A percentile compares a stretch with the other conserved stretches of the same genome.
These are phyloP conservation scores for Sceloporus undulatus DNA, from an alignment of 2,113 vertebrate species.

Conservation along the genomic window DNA sequence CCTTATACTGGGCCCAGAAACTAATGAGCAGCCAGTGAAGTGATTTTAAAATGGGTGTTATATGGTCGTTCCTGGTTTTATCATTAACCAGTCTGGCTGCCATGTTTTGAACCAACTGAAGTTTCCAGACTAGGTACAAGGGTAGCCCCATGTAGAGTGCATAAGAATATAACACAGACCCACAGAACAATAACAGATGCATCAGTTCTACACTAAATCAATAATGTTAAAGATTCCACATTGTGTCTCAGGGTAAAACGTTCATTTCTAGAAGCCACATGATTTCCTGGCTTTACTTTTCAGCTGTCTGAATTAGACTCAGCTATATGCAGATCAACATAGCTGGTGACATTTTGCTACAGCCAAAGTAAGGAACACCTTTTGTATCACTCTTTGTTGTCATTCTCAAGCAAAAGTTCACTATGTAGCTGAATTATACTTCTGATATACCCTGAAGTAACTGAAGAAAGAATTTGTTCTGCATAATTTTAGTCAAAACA, in stretches of 20 bases:
- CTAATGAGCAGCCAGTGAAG: too few relatives aligned
- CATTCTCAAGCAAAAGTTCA: constrained; percentile 3
- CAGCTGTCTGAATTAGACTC: background rate
- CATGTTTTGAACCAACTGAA: too few relatives aligned
- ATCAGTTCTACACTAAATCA: background rate
- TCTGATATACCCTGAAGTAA: background rate
- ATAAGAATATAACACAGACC: background rate
- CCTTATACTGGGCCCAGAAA: too few relatives aligned
- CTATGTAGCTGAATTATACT: background rate
- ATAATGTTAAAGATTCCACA: background rate
- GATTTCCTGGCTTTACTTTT: background rate
- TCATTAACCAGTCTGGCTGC: too few relatives aligned
- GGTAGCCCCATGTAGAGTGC: too few relatives aligned
- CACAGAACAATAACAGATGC: background rate
- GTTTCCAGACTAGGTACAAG: too few relatives aligned
- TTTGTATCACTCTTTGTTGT: background rate
- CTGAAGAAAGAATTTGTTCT: background rate
- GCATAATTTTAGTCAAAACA: background rate
- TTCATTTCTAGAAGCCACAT: background rate
- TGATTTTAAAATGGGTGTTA: too few relatives aligned
- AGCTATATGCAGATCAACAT: background rate
- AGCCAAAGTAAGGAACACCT: background rate
- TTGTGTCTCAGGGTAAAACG: background rate
- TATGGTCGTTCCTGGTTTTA: too few relatives aligned
- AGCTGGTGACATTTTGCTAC: constrained; percentile 3